Evolutionary conservation across 2,113 vertebrate species (phyloP).

Genomic region (Phalacrocorax brasilianus): DNA sequence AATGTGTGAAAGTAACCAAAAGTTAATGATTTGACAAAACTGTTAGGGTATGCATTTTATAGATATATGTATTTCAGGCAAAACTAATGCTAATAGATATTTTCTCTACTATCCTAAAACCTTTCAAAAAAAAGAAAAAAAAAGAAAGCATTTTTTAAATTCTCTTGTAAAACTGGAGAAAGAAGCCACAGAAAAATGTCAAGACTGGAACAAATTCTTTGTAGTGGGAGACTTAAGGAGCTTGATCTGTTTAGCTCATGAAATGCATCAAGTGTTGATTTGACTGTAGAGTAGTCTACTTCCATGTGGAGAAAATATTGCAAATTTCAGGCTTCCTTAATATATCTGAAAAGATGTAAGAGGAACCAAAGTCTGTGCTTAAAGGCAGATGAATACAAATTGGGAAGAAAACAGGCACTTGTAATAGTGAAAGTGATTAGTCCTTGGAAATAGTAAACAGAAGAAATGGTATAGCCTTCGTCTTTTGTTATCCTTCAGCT

Average conservation of each 20-base stretch:
- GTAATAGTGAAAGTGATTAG: neutral
- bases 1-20: neutral
- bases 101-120: neutral
- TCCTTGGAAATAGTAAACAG: neutral
- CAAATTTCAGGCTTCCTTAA: neutral
- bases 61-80: neutral
- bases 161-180: neutral
- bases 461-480: neutral
- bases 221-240: neutral
- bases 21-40: neutral
- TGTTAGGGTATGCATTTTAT: neutral
- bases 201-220: neutral
- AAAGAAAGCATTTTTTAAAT: neutral
- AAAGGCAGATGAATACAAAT: neutral
- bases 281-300: neutral
- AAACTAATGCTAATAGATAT: neutral
- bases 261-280: neutral
- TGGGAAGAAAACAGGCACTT: neutral
- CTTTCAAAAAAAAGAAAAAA: neutral
- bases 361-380: neutral
- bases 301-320: neutral
- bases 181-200: neutral
- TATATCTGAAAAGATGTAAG: neutral
- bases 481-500: neutral
- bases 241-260: neutral